Conservation (phyloP, 2,797 vertebrate genomes). For the Amblyopsis hoosieri region DNA sequence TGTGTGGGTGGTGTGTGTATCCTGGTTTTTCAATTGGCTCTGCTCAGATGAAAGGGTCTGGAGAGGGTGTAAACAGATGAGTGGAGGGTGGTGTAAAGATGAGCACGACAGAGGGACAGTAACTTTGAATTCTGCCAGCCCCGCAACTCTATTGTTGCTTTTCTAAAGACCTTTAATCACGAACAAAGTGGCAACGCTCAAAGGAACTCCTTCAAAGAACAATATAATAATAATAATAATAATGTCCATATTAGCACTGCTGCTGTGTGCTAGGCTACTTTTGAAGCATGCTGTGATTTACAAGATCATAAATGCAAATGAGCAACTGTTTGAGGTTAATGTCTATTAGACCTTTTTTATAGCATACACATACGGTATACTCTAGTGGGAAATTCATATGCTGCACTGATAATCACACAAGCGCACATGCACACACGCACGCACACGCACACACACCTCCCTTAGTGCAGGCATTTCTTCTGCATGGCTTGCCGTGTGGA, state of each 20-base stretch:
- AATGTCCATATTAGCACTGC: no score
- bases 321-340: conserved; percentile 9
- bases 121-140: conserved; percentile 9
- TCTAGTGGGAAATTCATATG: conserved; percentile 22
- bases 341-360: conserved; percentile 25
- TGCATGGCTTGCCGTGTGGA: conserved; percentile 68
- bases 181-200: neutral
- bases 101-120: neutral
- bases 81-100: conserved; percentile 8
- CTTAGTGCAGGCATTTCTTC: conserved; percentile 67
- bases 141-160: conserved; percentile 9
- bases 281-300: neutral
- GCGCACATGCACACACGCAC: conserved; percentile 20
- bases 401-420: conserved; percentile 13
- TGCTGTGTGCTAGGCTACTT: no score
- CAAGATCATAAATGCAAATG: neutral
- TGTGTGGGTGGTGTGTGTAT: conserved; percentile 5
- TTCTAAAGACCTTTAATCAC: conserved; percentile 11
- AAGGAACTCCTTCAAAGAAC: no score
- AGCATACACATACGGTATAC: neutral
- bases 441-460: conserved; percentile 22
- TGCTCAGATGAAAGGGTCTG: conserved; percentile 18
- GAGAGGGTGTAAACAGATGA: conserved; percentile 18
- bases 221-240: no score
- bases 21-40: conserved; percentile 26